Evolutionary conservation across 2,797 vertebrate species (phyloP), one percentile per base, ranked within the genome.

Genomic region (Rhinella marina): DNA sequence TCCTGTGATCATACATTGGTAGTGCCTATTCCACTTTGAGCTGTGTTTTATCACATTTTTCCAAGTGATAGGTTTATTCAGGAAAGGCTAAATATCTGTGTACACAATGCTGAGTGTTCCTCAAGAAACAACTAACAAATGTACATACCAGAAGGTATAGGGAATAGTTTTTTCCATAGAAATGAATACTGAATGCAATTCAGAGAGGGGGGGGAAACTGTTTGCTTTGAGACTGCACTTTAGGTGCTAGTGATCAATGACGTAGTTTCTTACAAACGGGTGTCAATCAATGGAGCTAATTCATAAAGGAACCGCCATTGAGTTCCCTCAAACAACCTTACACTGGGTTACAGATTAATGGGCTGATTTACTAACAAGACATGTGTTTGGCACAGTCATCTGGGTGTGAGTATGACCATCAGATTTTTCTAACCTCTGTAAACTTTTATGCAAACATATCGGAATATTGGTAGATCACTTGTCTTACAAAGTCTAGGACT

Each of bases 271-370:
- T 68, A 68, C 41, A 50, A 68, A 68, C 41, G 0, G 16, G 1
- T 82, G 81, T 82, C 81, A 77, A 77, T 62, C 78, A 82, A 82
- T 82, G n/a, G 62, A 68, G 48, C 61, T n/a, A 19, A 82, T 68
- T 68, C 61, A 54, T 82, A 66, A 81, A 13, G 54, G 14, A 17
- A 6, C 59, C 19, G 23, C 25, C 75, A 77, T 68, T 82, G 80
- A 54, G 48, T 82, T 82, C 62, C 48, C 23, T 50, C 59, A 48
- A 50, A 82, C 80, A 82, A 82, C 59, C 59, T 66, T 66, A 62
- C 48, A 66, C 13, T 25, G 23, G 79, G 61, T 50, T 82, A 32
- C 56, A 61, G 79, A 81, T 62, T 81, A 81, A 81, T 81, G 29
- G 79, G 57, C 27, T 81, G 27, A 59, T 61, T 62, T 27, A 52